Evolutionary conservation across 2,113 vertebrate genomes (phyloP), one percentile per base, ranked within the genome.

Genomic region (Hypocryptadius cinnamomeus): DNA sequence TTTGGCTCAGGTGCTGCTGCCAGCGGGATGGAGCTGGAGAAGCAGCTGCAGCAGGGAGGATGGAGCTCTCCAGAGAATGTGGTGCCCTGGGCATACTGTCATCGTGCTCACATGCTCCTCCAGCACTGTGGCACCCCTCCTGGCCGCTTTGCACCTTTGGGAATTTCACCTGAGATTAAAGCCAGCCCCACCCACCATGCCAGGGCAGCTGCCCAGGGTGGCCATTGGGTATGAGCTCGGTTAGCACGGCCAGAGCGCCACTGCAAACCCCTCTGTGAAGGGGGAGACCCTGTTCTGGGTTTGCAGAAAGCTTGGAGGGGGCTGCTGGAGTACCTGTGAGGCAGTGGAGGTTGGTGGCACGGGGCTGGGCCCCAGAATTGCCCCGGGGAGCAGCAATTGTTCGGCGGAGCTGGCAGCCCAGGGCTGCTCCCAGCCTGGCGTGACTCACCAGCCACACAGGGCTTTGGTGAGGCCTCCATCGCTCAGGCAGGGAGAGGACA

Each of bases 301-400:
- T 80, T 13, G 24, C 37, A 44, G 20, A 57, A 33, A 53, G n/a
- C 33, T 25, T 4, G 45, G 31, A 27, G 39, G 23, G 63, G 51
- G 24, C 53, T 60, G 53, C 61, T 4, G 65, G 63, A 44, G 57
- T 65, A 93, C 88, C 95, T 94, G 92, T 1, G 57, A 35, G 51
- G 71, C 74, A 40, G 57, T 0, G 5, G 63, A 40, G 31, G 71
- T 9, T 6, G 11, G 69, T 0, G 0, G 57, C 4, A 0, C 2
- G 0, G 78, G 35, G n/a, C 70, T 18, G 19, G 59, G 85, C 11
- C 17, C 47, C 0, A 5, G 27, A 63, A 78, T 5, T 16, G 56
- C 72, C 42, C 42, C 0, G 1, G 51, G 60, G 68, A 77, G 79
- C 37, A 9, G 39, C 80, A 16, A 77, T 72, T 81, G 85, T 86